phyloP scores from a whole-genome alignment of 2,888 invertebrate genomes.

The Eilema depressum region DNA sequence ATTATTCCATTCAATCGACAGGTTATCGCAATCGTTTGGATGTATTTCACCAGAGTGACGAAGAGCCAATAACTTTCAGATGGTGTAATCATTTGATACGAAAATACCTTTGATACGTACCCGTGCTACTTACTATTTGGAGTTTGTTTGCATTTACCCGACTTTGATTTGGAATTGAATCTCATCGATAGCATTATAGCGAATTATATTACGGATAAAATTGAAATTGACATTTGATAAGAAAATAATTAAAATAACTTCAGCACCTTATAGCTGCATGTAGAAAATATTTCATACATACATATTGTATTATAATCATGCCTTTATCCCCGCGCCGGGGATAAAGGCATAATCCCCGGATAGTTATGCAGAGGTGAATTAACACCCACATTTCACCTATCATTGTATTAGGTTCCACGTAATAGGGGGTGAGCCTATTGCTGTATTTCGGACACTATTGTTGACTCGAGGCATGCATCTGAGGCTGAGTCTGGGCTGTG shows the following conservation, averaged over 20 bases:
- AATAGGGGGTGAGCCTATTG: no score
- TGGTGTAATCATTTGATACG: conserved; percentile 47
- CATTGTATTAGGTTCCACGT: no score
- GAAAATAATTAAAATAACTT: not conserved
- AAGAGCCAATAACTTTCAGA: conserved; percentile 44
- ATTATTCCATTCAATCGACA: conserved; percentile 47
- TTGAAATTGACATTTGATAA: not conserved
- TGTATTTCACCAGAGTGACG: conserved; percentile 32
- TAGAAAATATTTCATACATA: no score
- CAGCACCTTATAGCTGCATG: not conserved
- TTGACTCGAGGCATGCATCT: no score
- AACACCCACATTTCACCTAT: no score
- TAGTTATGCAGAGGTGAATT: no score
- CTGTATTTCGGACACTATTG: no score
- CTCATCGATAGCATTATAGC: not conserved
- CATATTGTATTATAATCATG: no score
- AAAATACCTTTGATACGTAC: conserved; percentile 37
- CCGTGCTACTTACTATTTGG: conserved; percentile 16
- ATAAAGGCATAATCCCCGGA: no score
- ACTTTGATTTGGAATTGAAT: not conserved
- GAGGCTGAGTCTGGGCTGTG: no score
- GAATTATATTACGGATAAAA: not conserved
- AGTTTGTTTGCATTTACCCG: not conserved
- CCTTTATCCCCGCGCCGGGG: no score
- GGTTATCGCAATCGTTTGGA: conserved; percentile 35